Evolutionary conservation across 2,888 invertebrate species (phyloP), one percentile per base, ranked within the genome.

Genomic region (Drosophila mercatorum): DNA sequence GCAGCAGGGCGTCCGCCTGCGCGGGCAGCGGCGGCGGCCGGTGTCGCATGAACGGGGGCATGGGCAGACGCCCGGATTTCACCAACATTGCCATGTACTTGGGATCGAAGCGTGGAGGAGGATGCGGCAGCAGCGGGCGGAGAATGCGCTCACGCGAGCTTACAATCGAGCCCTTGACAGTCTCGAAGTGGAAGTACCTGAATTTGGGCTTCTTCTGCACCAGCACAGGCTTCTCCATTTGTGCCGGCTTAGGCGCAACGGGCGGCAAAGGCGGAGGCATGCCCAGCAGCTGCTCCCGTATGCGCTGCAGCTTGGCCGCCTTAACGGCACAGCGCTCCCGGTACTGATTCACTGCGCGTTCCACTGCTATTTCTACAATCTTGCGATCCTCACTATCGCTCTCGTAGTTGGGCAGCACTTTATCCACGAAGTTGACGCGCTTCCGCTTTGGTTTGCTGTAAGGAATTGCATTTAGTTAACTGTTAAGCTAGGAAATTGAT

Each of bases 111-210:
- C 92, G 81, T 0, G 67, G 88, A 38, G 91, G 88, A 7, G 91
- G 91, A 43, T 46, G 41, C 17, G 87, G 78, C 26, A 90, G 88
- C 5, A 44, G n/a, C 3, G 52, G 36, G 0, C 92, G 91, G 60
- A 91, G 75, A 0, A 88, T 72, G 8, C 86, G 85, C 12, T 91
- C 85, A 47, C 90, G 89, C 0, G 92, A 91, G 5, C 90, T 87
- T 17, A 91, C 87, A 80, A 93, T 91, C 17, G 89, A 81, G 61
- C 90, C 89, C 7, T 91, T 91, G 3, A 85, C 65, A 0, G 90
- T 71, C 80, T 93, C 92, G 28, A 86, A 93, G 60, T 92, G 93
- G 64, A 91, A 93, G 74, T 91, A 93, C n/a, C 91, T 57, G 81
- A 89, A 38, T 72, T 81, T 55, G 80, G 92, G 70, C 81, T 90